Base-by-base conservation (phyloP, 2,797 vertebrate genomes). In the Nasua narica region DNA sequence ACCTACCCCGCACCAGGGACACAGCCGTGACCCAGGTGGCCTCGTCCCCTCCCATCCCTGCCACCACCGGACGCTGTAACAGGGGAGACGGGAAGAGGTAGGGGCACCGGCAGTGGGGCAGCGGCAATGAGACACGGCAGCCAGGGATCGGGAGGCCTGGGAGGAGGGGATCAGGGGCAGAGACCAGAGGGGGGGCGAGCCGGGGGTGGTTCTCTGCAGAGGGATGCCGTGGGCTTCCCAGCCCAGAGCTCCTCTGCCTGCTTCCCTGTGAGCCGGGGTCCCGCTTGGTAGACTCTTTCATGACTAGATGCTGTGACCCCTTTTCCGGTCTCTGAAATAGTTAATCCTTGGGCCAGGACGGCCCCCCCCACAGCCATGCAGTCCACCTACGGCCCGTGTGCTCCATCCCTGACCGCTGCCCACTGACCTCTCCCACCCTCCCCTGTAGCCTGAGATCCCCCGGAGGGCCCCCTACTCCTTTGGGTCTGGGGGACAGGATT, bases 11-110 rank as follows among this genome's bases (percentile, higher is more conserved):
- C 52, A 3, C 29, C 32, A 37, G 54, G 21, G 14, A 15, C 46
- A 74, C 25, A 35, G 52, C 21, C 4, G 2, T 54, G 25, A 54
- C 1, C 0, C 6, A 23, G 6, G 62, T 4, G 27, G 27, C 25
- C 8, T 10, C 7, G 29, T 40, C 7, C 32, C 27, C 10, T 40
- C 13, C 35, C 32, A 15, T 56, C 1, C 69, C 46, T 56, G 4
- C 16, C 23, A 11, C 29, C 62, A 32, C 0, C 1, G 54, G 29
- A 62, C 7, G 14, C 27, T 37, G 0, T 14, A 12, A 21, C 4
- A 23, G 9, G 69, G 12, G 92, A 62, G 23, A 52, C 12, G 7
- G 43, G n/a, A 3, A 70, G 13, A 15, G 67, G 7, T 8, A 0
- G 35, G 35, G 0, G 1, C 58, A 4, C 29, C 29, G 46, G 40